phyloP scores from a whole-genome alignment of 37 sponge, comb jelly and placozoan species.

The Mnemiopsis leidyi region DNA sequence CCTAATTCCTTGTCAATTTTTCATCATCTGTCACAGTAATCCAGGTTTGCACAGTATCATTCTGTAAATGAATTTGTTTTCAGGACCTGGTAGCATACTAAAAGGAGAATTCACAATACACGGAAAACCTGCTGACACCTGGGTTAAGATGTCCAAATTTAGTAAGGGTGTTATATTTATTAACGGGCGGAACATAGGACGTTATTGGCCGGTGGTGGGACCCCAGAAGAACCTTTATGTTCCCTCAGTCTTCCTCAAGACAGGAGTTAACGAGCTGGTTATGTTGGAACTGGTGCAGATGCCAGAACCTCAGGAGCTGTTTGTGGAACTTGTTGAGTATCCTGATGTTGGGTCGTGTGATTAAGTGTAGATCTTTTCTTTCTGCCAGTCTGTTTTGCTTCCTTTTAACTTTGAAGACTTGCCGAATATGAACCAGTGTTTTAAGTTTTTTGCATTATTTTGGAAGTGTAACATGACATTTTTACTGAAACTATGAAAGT shows the following conservation, averaged over 20 bases:
- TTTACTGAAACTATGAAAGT: too few relatives aligned
- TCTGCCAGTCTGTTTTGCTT: too few relatives aligned
- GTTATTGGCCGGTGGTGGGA: slow-evolving; percentile 89
- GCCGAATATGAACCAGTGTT: too few relatives aligned
- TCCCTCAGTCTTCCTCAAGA: slow-evolving; percentile 74
- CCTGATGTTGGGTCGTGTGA: slow-evolving; percentile 49
- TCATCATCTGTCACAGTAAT: too few relatives aligned
- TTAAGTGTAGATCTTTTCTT: neutral
- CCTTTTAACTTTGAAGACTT: too few relatives aligned
- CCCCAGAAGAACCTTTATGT: slow-evolving; percentile 96
- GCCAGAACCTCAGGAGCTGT: neutral
- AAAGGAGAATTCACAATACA: slow-evolving; percentile 8
- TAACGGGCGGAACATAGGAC: slow-evolving; percentile 88
- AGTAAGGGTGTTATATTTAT: slow-evolving; percentile 83
- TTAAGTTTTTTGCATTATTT: too few relatives aligned
- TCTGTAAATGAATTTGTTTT: too few relatives aligned
- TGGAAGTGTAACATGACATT: too few relatives aligned
- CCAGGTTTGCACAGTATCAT: too few relatives aligned
- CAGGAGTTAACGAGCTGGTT: slow-evolving; percentile 16
- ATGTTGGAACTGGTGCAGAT: neutral
- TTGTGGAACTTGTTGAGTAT: neutral
- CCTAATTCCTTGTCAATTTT: too few relatives aligned
- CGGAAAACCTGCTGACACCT: slow-evolving; percentile 26
- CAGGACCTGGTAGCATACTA: slow-evolving; percentile 14
- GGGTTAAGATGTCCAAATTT: slow-evolving; percentile 32